Percentiles rank a stretch among this genome's conserved stretches.
phyloP scores from a whole-genome alignment of 2,888 invertebrate genomes.

The Magallana nippona region DNA sequence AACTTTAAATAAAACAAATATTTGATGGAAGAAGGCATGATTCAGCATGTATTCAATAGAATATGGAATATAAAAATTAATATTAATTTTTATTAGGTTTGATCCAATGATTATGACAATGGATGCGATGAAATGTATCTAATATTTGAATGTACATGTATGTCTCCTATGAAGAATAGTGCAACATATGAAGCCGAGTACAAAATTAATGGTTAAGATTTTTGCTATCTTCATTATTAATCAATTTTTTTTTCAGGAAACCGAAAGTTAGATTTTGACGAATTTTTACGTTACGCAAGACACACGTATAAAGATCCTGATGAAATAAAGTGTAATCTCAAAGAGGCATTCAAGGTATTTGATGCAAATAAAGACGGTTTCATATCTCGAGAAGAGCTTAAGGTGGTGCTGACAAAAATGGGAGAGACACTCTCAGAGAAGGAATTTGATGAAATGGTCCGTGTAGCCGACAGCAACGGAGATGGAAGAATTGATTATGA shows the following conservation, averaged over 20 bases:
- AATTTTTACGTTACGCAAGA: not conserved
- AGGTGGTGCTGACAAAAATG: not conserved
- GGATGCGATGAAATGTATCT: not conserved
- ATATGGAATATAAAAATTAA: too few species aligned
- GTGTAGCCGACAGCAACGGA: slow-evolving; percentile 6
- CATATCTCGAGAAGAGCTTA: slow-evolving; percentile 3
- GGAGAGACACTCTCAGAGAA: slow-evolving; percentile 8
- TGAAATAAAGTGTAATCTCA: not conserved
- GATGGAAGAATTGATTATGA: slow-evolving; percentile 38
- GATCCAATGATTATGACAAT: too few species aligned
- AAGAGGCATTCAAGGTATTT: slow-evolving; percentile 30
- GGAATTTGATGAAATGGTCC: slow-evolving; percentile 22
- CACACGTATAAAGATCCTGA: not conserved
- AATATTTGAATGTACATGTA: not conserved
- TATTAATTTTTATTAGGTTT: too few species aligned
- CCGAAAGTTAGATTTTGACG: not conserved
- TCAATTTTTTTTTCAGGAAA: not conserved
- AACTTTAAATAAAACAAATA: too few species aligned
- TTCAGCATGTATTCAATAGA: too few species aligned
- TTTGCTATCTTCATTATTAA: not conserved
- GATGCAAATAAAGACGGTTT: slow-evolving; percentile 28
- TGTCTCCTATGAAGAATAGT: not conserved
- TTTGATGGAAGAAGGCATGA: too few species aligned
- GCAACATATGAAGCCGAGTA: too few species aligned
- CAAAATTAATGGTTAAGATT: not conserved